Evolutionary conservation across 2,797 vertebrate species (phyloP).

Genomic region (Anas acuta): DNA sequence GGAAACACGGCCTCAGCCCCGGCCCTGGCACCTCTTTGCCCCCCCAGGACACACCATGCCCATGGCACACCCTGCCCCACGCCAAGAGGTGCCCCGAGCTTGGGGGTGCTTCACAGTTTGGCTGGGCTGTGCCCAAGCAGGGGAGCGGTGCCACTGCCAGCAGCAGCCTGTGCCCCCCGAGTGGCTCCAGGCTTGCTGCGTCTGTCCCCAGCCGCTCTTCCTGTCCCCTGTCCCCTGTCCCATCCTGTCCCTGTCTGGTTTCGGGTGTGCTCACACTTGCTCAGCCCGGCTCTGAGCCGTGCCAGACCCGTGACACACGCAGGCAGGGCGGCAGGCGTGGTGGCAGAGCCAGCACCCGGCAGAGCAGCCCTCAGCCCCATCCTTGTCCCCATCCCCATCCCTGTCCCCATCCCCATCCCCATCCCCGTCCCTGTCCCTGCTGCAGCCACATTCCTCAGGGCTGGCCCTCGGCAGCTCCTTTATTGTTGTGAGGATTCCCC

Average conservation of each 20-base stretch:
- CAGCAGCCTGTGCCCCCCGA: neutral
- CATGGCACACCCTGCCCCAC: rapidly evolving
- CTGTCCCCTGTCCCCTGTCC: too few species aligned
- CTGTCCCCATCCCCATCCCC: neutral
- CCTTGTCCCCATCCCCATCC: too few species aligned
- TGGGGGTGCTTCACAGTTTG: too few species aligned
- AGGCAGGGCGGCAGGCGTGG: neutral
- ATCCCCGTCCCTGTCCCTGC: neutral
- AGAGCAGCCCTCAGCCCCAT: neutral
- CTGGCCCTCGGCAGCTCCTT: neutral
- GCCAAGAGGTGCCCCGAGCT: neutral
- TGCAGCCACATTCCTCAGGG: rapidly evolving
- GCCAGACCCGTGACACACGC: rapidly evolving
- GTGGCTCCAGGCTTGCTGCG: rapidly evolving
- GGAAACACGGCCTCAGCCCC: rapidly evolving
- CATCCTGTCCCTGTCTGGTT: neutral
- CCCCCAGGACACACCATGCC: too few species aligned
- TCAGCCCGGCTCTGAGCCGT: neutral
- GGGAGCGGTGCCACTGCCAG: neutral
- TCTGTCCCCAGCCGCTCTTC: neutral
- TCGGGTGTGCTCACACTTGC: neutral
- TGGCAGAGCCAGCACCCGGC: neutral
- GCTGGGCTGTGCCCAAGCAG: rapidly evolving
- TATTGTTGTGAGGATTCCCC: neutral
- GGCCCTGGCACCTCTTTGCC: neutral